A percentile compares a stretch with the other conserved stretches of the same genome.
phyloP scores from a whole-genome alignment of 2,797 vertebrate genomes.

The Huso huso region DNA sequence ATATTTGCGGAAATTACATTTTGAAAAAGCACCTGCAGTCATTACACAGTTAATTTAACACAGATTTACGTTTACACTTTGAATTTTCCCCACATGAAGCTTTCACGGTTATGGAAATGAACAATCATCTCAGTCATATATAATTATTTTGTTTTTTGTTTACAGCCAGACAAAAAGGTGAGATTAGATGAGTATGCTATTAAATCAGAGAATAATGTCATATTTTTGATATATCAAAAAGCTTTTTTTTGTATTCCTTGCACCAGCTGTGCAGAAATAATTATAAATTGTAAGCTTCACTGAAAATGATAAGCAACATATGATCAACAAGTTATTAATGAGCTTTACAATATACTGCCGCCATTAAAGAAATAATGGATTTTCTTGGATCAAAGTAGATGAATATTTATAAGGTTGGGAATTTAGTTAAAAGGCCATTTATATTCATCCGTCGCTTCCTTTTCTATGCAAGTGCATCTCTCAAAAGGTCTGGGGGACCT shows the following conservation, averaged over 20 bases:
- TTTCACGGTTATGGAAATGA: neutral
- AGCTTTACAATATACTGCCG: conserved; percentile 10
- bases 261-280: conserved; percentile 4
- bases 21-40: too few species aligned
- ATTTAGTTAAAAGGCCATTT: conserved; percentile 11
- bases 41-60: neutral
- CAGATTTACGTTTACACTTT: neutral
- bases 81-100: neutral
- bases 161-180: neutral
- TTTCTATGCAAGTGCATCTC: neutral
- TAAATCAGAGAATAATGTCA: neutral
- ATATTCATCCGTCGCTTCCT: neutral
- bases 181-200: neutral
- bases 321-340: conserved; percentile 14
- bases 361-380: conserved; percentile 15
- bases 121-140: neutral
- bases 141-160: neutral
- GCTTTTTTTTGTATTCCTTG: neutral
- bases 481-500: neutral
- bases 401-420: conserved; percentile 10
- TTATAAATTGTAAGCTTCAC: conserved; percentile 4
- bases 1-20: too few species aligned
- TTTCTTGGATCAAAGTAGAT: conserved; percentile 13
- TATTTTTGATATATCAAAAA: neutral
- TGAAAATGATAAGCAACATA: conserved; percentile 1